Evolutionary conservation across 2,113 vertebrate species (phyloP).

Genomic region (Acinonyx jubatus): DNA sequence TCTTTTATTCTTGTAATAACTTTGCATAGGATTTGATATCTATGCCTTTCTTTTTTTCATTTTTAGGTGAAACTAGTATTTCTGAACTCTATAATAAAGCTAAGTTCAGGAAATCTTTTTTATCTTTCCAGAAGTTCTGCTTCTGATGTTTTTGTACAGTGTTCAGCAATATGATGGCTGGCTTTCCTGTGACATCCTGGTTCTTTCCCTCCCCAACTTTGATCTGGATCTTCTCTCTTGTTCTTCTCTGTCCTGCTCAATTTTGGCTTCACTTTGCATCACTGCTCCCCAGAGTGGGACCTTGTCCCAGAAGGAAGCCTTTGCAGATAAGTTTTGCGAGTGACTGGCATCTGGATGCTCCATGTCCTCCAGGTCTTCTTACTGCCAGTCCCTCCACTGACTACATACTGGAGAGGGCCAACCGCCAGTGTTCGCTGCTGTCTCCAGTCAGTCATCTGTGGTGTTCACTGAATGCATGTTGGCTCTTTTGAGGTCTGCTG

Average conservation of each 20-base stretch:
- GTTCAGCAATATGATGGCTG: neutral
- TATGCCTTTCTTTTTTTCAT: neutral
- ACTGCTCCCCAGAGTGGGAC: too few relatives aligned
- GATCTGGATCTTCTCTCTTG: neutral
- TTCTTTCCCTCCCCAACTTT: neutral
- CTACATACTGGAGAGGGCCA: neutral
- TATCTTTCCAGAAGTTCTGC: neutral
- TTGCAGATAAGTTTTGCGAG: neutral
- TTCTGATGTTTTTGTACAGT: neutral
- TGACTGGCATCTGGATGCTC: fast-evolving
- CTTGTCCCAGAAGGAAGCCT: neutral
- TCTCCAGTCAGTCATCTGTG: neutral
- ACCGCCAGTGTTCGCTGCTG: neutral
- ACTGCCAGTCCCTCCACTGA: neutral
- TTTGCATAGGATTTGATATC: neutral
- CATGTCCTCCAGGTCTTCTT: neutral
- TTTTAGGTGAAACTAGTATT: neutral
- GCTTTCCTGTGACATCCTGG: neutral
- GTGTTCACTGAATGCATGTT: neutral
- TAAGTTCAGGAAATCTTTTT: neutral
- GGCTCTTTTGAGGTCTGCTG: neutral
- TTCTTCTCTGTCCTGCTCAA: neutral
- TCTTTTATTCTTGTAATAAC: neutral
- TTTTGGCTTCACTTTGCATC: neutral
- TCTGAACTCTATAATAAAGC: neutral